phyloP scores from a whole-genome alignment of 2,797 vertebrate genomes.

The Coilia nasus region DNA sequence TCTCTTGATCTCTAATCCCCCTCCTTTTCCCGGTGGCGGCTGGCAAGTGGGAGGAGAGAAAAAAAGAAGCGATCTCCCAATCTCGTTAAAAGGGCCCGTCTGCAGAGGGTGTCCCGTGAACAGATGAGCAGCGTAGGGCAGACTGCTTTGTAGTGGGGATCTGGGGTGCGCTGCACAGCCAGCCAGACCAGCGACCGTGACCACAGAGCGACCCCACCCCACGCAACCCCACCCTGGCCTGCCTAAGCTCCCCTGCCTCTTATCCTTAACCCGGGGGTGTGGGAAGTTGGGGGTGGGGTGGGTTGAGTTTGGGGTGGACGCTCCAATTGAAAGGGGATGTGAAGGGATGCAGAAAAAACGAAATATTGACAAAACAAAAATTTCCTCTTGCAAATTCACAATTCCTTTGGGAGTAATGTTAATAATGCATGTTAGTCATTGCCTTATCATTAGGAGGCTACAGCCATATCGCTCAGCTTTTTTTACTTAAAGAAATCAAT shows the following conservation, averaged over 20 bases:
- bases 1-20: conserved; percentile 66
- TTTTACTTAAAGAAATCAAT: not conserved
- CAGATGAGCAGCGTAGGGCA: conserved; percentile 61
- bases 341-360: no score
- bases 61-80: conserved; percentile 57
- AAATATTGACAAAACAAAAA: conserved; percentile 19
- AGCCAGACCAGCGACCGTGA: conserved; percentile 63
- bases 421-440: not conserved
- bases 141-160: conserved; percentile 67
- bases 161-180: conserved; percentile 47
- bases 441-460: not conserved
- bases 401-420: not conserved
- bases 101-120: conserved; percentile 64
- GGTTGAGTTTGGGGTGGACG: no score
- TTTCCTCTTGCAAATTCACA: conserved; percentile 57
- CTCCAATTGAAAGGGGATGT: not conserved
- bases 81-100: conserved; percentile 68
- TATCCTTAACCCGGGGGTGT: no score
- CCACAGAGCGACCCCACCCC: conserved; percentile 55
- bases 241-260: not conserved
- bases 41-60: not conserved
- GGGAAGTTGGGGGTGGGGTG: no score
- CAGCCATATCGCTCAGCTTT: not conserved
- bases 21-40: conserved; percentile 47
- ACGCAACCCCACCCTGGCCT: not conserved